A percentile compares a stretch with the other conserved stretches of the same genome.
Conservation (phyloP, 2,888 invertebrate species). For the Cacoxenus indagator region DNA sequence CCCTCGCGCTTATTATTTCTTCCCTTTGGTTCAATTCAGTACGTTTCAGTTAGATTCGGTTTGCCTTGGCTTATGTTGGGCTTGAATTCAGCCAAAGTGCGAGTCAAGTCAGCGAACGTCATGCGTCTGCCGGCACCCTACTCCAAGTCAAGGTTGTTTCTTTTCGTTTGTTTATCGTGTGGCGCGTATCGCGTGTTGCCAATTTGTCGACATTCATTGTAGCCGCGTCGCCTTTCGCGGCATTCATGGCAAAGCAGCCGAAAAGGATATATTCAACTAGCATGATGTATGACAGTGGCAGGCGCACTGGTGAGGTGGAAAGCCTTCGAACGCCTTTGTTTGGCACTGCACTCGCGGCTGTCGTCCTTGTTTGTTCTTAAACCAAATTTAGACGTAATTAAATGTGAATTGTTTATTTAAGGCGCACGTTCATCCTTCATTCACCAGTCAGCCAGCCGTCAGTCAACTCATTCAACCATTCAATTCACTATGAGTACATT, state of each 20-base stretch:
- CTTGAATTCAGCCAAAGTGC: neutral
- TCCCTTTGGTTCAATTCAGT: constrained; percentile 27
- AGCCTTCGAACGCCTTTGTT: neutral
- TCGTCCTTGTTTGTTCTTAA: constrained; percentile 64
- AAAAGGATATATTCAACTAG: neutral
- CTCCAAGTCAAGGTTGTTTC: neutral
- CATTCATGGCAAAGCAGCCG: neutral
- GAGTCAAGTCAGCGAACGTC: neutral
- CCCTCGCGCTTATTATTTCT: constrained; percentile 51
- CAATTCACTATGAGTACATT: too few species aligned
- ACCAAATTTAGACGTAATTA: constrained; percentile 69
- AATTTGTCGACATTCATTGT: constrained; percentile 68
- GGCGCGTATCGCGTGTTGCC: constrained; percentile 64
- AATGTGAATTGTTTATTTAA: constrained; percentile 69
- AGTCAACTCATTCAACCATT: constrained; percentile 6
- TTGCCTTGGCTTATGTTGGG: neutral
- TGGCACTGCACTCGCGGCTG: constrained; percentile 49
- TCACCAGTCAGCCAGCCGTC: constrained; percentile 1
- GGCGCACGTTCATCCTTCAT: constrained; percentile 56
- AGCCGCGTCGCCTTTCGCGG: constrained; percentile 38
- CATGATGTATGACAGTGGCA: constrained; percentile 10
- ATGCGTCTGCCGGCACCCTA: neutral
- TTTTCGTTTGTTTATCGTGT: constrained; percentile 20
- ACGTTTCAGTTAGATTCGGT: neutral
- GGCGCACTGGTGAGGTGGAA: neutral